Percentiles rank a stretch among this genome's conserved stretches.
Evolutionary conservation across 1,140 invertebrate genomes (phyloP).

Genomic region (Anoplolepis gracilipes): DNA sequence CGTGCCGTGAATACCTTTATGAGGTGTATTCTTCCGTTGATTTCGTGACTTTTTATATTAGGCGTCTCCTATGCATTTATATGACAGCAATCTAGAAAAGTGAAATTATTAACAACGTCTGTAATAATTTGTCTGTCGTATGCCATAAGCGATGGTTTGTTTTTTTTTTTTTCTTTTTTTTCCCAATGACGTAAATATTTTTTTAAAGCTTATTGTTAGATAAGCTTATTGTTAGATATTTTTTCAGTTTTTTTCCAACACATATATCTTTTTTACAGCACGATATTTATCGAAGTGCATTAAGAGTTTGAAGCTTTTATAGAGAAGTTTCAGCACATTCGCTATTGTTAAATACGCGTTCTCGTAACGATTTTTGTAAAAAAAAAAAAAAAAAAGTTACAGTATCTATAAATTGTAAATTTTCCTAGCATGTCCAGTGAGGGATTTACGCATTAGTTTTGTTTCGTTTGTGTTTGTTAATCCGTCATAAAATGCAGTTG

Average conservation of each 20-base stretch:
- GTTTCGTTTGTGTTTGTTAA: neutral
- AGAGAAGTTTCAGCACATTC: neutral
- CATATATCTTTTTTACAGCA: slow-evolving; percentile 2
- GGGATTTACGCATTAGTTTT: slow-evolving; percentile 17
- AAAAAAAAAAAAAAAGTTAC: slow-evolving; percentile 26
- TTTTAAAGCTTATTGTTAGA: too few species aligned
- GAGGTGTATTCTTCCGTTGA: neutral
- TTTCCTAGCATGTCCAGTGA: neutral
- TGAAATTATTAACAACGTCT: slow-evolving; percentile 7
- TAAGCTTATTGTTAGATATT: neutral
- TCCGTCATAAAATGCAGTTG: neutral
- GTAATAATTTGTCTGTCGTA: slow-evolving; percentile 16
- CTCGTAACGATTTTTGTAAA: slow-evolving; percentile 20
- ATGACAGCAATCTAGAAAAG: slow-evolving; percentile 5
- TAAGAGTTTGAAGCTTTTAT: neutral
- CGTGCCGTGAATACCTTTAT: slow-evolving; percentile 12
- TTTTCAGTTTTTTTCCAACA: neutral
- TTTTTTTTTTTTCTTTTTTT: too few species aligned
- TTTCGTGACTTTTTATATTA: slow-evolving; percentile 24
- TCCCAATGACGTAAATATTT: neutral
- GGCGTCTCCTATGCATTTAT: neutral
- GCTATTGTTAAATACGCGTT: neutral
- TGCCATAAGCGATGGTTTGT: slow-evolving; percentile 9
- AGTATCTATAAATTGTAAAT: slow-evolving; percentile 5
- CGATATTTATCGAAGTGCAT: slow-evolving; percentile 23